phyloP scores from a whole-genome alignment of 2,888 invertebrate genomes.

The Melangyna quadrimaculata region DNA sequence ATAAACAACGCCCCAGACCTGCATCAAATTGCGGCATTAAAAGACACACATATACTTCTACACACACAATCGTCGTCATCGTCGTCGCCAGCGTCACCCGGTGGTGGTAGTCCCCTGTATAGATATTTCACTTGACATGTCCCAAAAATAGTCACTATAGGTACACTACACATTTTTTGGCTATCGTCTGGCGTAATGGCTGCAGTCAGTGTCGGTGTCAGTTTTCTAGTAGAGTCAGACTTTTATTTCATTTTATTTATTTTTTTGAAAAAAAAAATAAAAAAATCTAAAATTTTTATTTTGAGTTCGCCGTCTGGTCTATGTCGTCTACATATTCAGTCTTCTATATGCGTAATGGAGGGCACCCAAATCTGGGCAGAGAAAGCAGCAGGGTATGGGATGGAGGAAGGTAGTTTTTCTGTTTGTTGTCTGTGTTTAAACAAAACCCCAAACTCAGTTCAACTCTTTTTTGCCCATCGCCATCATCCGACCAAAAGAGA shows the following conservation, averaged over 20 bases:
- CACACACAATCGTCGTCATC: background rate
- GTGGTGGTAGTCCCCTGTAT: background rate
- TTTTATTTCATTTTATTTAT: constrained; percentile 10
- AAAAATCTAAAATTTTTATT: constrained; percentile 26
- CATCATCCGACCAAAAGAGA: background rate
- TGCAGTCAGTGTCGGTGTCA: constrained; percentile 43
- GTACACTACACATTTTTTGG: constrained; percentile 21
- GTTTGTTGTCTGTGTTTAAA: constrained; percentile 31
- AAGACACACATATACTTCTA: background rate
- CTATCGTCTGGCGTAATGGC: constrained; percentile 38
- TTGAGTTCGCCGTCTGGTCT: constrained; percentile 65
- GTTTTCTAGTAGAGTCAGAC: constrained; percentile 13
- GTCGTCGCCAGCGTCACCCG: background rate
- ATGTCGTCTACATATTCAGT: constrained; percentile 43
- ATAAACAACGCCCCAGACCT: constrained; percentile 37
- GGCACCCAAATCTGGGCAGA: constrained; percentile 10
- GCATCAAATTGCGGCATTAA: constrained; percentile 41
- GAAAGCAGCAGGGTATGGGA: too few relatives aligned
- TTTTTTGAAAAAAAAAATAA: background rate
- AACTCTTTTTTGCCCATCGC: background rate
- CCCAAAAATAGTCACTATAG: constrained; percentile 42
- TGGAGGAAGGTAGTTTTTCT: too few relatives aligned
- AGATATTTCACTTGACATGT: constrained; percentile 35
- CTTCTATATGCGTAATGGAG: constrained; percentile 48
- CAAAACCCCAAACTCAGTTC: constrained; percentile 10